These are phyloP conservation scores for Ciona savignyi DNA, from an alignment of 23 tunicate genomes.

Conservation along the genomic window DNA sequence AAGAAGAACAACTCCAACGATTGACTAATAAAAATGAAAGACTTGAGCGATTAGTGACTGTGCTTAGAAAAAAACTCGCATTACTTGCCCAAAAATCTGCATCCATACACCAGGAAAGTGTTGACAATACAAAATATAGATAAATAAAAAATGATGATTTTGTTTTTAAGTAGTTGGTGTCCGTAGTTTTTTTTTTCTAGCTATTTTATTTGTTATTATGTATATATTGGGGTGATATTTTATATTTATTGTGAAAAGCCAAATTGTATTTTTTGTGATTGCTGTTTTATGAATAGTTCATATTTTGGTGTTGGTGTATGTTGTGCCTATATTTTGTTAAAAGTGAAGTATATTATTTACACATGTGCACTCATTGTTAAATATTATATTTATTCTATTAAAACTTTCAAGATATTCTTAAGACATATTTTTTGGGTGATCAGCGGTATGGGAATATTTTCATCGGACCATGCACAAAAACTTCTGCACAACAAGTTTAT, in stretches of 20 bases:
- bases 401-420: too few relatives aligned
- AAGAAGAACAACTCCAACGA: slow-evolving; percentile 14
- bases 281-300: too few relatives aligned
- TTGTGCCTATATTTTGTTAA: neutral
- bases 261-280: neutral
- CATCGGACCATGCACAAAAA: slow-evolving; percentile 18
- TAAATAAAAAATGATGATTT: too few relatives aligned
- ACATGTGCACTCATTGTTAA: neutral
- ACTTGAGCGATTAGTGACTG: slow-evolving; percentile 58
- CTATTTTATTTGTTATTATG: neutral
- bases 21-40: slow-evolving; percentile 48
- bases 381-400: too few relatives aligned
- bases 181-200: neutral
- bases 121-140: too few relatives aligned
- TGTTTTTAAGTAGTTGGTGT: neutral
- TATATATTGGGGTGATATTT: too few relatives aligned
- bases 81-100: slow-evolving; percentile 15
- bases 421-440: too few relatives aligned
- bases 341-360: too few relatives aligned
- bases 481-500: slow-evolving; percentile 47
- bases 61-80: slow-evolving; percentile 45
- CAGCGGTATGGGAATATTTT: slow-evolving; percentile 18
- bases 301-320: neutral
- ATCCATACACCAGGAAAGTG: too few relatives aligned
- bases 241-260: too few relatives aligned